These are phyloP conservation scores for Potamilus streckersoni DNA, from an alignment of 1,140 invertebrate species.

Conservation along the genomic window DNA sequence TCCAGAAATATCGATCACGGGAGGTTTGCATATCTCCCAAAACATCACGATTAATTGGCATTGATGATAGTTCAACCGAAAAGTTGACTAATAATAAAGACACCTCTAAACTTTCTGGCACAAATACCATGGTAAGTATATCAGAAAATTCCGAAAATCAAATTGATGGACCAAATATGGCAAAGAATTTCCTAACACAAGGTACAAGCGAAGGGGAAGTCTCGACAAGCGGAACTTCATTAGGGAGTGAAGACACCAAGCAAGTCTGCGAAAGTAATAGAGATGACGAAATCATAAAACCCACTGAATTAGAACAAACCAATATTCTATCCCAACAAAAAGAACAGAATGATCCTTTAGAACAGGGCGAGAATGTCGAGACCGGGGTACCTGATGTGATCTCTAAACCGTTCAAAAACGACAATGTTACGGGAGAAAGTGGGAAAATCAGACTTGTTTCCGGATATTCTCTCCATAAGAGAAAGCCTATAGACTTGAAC, in stretches of 20 bases:
- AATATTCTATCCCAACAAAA: neutral
- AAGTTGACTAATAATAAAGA: neutral
- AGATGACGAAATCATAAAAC: constrained; percentile 1
- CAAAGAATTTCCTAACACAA: too few relatives aligned
- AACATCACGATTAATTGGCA: too few relatives aligned
- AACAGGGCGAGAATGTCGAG: neutral
- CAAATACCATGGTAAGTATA: neutral
- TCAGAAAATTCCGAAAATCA: neutral
- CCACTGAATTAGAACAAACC: too few relatives aligned
- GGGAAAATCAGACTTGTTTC: neutral
- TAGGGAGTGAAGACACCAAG: constrained; percentile 2
- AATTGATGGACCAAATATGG: neutral
- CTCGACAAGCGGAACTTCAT: too few relatives aligned
- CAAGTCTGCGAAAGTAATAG: constrained; percentile 19
- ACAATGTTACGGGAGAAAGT: neutral
- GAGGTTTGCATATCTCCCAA: neutral
- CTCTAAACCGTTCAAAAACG: neutral
- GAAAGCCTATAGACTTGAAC: constrained; percentile 18
- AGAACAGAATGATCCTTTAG: neutral
- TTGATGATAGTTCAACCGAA: constrained; percentile 1
- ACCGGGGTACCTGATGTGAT: neutral
- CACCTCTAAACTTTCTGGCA: neutral
- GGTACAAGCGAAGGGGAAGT: too few relatives aligned
- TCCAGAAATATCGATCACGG: neutral
- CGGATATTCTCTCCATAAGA: neutral